Percentiles rank a stretch among this genome's conserved stretches.
These are phyloP conservation scores for Pachymerium ferrugineum DNA, from an alignment of 2,888 invertebrate genomes.

Conservation along the genomic window DNA sequence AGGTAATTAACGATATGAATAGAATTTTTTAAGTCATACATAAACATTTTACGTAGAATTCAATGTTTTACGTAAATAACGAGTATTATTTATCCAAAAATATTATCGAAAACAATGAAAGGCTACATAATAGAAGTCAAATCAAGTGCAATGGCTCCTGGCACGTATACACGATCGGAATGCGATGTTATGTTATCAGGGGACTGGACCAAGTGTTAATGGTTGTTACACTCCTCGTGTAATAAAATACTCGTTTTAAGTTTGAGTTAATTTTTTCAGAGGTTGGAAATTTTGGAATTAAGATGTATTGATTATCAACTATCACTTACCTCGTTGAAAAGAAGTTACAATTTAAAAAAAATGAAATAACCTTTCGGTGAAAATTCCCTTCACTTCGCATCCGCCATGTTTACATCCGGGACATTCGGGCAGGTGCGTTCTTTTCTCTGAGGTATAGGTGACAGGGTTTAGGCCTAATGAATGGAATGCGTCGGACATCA, in stretches of 20 bases:
- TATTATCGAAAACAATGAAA: too few relatives aligned
- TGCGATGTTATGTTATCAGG: too few relatives aligned
- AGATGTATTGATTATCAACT: neutral
- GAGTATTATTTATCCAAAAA: too few relatives aligned
- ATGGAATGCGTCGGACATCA: neutral
- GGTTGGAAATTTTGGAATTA: neutral
- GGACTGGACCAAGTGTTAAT: neutral
- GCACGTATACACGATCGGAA: slow-evolving; percentile 4
- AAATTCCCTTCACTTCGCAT: neutral
- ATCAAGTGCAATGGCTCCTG: slow-evolving; percentile 14
- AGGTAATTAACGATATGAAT: too few relatives aligned
- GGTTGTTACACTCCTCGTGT: neutral
- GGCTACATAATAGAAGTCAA: too few relatives aligned
- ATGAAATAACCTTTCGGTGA: neutral
- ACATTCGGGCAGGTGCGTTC: neutral
- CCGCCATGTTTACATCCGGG: slow-evolving; percentile 16
- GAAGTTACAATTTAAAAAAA: neutral
- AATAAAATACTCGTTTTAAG: neutral
- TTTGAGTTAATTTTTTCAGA: neutral
- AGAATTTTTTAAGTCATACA: too few relatives aligned
- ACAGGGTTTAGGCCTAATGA: neutral
- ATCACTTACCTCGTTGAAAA: neutral
- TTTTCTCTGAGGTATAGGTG: neutral
- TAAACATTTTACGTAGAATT: too few relatives aligned
- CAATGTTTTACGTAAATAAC: too few relatives aligned